phyloP scores from a whole-genome alignment of 2,797 vertebrate species.

The Apogon talboti region DNA sequence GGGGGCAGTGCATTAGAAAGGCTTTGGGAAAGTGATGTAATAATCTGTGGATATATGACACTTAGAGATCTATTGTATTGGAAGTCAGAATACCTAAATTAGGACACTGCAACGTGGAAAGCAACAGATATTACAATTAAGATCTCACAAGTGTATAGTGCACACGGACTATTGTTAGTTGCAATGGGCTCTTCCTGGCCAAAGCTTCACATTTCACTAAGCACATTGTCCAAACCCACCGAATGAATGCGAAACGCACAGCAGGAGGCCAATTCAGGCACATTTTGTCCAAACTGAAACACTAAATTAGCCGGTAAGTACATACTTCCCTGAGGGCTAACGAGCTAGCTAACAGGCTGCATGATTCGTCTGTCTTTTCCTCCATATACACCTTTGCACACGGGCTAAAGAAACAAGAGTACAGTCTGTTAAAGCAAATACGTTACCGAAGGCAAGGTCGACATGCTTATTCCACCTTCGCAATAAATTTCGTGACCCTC shows the following conservation, averaged over 20 bases:
- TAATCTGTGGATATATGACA: background rate
- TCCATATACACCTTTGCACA: background rate
- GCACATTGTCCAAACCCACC: constrained; percentile 3
- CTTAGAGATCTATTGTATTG: background rate
- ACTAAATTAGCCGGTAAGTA: background rate
- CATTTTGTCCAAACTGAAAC: constrained; percentile 29
- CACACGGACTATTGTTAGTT: background rate
- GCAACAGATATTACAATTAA: background rate
- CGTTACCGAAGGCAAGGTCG: constrained; percentile 78
- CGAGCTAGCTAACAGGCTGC: constrained; percentile 60
- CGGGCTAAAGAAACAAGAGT: no score
- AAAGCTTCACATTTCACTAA: constrained; percentile 3
- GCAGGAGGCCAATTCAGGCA: constrained; percentile 15
- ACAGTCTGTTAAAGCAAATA: background rate
- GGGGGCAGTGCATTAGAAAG: background rate
- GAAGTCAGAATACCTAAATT: constrained; percentile 2
- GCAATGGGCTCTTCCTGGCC: background rate
- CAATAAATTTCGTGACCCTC: constrained; percentile 76
- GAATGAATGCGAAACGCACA: constrained; percentile 3
- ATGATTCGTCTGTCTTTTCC: no score
- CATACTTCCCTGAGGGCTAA: constrained; percentile 53
- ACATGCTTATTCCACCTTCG: constrained; percentile 79
- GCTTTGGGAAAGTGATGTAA: constrained; percentile 4
- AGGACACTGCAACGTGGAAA: no score
- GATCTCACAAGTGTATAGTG: background rate